Percentiles rank a stretch among this genome's conserved stretches.
These are phyloP conservation scores for Trochalopteron elliotii DNA, from an alignment of 2,113 vertebrate genomes.

Conservation along the genomic window DNA sequence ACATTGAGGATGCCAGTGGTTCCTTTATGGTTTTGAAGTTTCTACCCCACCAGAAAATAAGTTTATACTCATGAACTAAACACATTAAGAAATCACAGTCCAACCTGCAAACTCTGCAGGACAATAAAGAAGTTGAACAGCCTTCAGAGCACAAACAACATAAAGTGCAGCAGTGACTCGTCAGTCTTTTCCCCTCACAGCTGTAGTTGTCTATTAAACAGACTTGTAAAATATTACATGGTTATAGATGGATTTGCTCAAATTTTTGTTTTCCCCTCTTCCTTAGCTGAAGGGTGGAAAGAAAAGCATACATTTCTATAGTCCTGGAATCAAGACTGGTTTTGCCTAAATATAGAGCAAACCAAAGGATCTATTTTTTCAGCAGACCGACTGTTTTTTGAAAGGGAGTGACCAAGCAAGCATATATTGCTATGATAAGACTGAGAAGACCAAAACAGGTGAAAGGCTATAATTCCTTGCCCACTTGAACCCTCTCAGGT, in stretches of 20 bases:
- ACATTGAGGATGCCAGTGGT: not conserved
- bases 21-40: not conserved
- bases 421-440: not conserved
- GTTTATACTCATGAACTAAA: not conserved
- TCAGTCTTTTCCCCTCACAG: not conserved
- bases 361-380: not conserved
- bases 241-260: not conserved
- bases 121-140: not conserved
- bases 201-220: slow-evolving; percentile 8
- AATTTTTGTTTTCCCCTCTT: not conserved
- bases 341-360: not conserved
- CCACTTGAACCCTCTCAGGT: not conserved
- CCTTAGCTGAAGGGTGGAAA: not conserved
- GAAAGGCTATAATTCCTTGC: not conserved
- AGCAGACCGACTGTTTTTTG: not conserved
- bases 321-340: not conserved
- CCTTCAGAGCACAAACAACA: not conserved
- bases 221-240: not conserved
- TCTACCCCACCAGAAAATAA: not conserved
- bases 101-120: not conserved
- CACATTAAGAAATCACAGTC: not conserved
- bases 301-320: not conserved
- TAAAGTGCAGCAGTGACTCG: not conserved
- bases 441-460: not conserved
- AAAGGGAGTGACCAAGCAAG: not conserved